phyloP scores from a whole-genome alignment of 1,140 invertebrate species.

The Grapholita molesta region DNA sequence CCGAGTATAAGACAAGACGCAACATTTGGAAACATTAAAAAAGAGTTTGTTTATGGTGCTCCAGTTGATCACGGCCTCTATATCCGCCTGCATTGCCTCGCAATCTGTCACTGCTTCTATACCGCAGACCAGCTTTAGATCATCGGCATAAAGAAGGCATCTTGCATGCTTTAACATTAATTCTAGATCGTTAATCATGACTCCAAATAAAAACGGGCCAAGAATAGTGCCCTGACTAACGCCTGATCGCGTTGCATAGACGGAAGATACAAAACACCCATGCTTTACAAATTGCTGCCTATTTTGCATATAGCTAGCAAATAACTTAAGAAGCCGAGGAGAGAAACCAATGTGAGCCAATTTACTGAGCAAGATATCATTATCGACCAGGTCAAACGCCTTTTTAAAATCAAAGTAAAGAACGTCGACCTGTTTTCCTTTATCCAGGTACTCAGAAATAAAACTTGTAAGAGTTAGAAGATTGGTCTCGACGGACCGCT shows the following conservation, averaged over 20 bases:
- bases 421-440: constrained; percentile 31
- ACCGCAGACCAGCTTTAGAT: not conserved
- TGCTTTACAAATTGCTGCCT: constrained; percentile 2
- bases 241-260: constrained; percentile 8
- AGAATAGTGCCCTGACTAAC: constrained; percentile 16
- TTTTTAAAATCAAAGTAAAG: no score
- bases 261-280: not conserved
- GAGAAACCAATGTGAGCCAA: not conserved
- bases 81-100: no score
- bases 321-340: not conserved
- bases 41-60: no score
- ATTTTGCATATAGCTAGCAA: not conserved
- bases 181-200: constrained; percentile 1
- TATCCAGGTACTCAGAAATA: not conserved
- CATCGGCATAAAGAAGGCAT: constrained; percentile 11
- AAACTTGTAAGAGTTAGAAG: not conserved
- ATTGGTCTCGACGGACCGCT: constrained; percentile 10
- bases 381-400: constrained; percentile 36
- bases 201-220: constrained; percentile 3
- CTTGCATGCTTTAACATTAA: not conserved
- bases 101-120: no score
- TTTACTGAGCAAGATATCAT: constrained; percentile 18
- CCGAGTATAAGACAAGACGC: no score
- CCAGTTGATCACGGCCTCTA: no score
- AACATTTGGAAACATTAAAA: no score